Conservation (phyloP, 37 sponge, comb jelly and placozoan genomes). For the Agelas oroides region DNA sequence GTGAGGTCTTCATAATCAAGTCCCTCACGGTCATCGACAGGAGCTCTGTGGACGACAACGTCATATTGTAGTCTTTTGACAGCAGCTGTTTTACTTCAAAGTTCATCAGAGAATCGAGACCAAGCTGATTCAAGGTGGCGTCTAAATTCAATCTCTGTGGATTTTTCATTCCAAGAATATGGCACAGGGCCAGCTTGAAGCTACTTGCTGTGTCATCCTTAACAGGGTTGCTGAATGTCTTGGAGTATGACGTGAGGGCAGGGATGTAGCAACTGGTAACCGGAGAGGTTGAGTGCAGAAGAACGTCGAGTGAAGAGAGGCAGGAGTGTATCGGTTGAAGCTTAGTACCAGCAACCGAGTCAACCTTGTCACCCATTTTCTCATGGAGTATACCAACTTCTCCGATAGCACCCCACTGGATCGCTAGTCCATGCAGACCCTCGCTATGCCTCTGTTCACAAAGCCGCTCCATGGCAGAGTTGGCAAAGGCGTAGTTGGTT, state of each 20-base stretch:
- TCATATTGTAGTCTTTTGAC: no score
- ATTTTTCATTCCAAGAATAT: neutral
- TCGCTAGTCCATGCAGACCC: conserved; percentile 38
- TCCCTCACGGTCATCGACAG: no score
- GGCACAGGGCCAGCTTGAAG: conserved; percentile 14
- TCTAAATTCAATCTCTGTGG: neutral
- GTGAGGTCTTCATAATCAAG: no score
- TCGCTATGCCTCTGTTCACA: conserved; percentile 43
- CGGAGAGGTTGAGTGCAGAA: neutral
- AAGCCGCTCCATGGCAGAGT: conserved; percentile 44
- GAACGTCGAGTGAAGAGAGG: conserved; percentile 17
- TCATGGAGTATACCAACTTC: conserved; percentile 51
- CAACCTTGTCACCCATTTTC: conserved; percentile 33
- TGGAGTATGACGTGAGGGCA: conserved; percentile 4
- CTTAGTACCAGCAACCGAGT: conserved; percentile 36
- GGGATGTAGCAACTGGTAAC: conserved; percentile 36
- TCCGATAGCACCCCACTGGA: conserved; percentile 68
- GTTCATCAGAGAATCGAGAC: conserved; percentile 52
- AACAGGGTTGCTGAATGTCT: no score
- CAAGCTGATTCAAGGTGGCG: neutral
- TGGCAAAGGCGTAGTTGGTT: conserved; percentile 65
- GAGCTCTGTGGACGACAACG: no score
- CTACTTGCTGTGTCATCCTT: neutral
- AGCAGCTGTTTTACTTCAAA: conserved; percentile 18
- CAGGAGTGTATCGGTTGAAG: conserved; percentile 51